Conservation (phyloP, 1,140 invertebrate genomes). For the Halictus rubicundus region DNA sequence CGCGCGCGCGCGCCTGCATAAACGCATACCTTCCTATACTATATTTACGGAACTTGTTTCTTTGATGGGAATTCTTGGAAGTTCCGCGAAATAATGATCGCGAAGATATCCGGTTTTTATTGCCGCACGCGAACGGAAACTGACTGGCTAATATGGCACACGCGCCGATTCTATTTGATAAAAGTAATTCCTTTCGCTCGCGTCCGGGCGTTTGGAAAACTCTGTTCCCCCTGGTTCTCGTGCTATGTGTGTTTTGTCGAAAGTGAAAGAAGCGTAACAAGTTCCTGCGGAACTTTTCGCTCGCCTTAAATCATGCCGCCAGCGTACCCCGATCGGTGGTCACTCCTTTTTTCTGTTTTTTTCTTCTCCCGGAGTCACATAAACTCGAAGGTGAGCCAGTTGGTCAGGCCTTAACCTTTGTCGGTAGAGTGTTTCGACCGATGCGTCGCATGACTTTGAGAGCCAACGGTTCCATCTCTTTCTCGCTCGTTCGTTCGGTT, state of each 20-base stretch:
- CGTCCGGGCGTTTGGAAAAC: slow-evolving; percentile 19
- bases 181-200: slow-evolving; percentile 29
- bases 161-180: slow-evolving; percentile 18
- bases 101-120: slow-evolving; percentile 31
- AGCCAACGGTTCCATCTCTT: slow-evolving; percentile 17
- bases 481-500: slow-evolving; percentile 21
- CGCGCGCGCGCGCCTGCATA: slow-evolving; percentile 48
- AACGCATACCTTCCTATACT: slow-evolving; percentile 39
- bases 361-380: slow-evolving; percentile 17
- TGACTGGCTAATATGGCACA: not conserved
- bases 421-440: slow-evolving; percentile 52
- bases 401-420: slow-evolving; percentile 53
- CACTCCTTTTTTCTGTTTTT: slow-evolving; percentile 6
- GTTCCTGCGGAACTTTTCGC: slow-evolving; percentile 32
- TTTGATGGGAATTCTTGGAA: slow-evolving; percentile 15
- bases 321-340: not conserved
- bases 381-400: slow-evolving; percentile 50
- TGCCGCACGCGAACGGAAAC: slow-evolving; percentile 1
- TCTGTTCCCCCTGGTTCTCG: not conserved
- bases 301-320: slow-evolving; percentile 11
- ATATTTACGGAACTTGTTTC: slow-evolving; percentile 31
- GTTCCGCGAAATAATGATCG: slow-evolving; percentile 10
- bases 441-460: slow-evolving; percentile 54
- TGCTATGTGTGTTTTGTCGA: slow-evolving; percentile 16
- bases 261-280: slow-evolving; percentile 48